phyloP scores from a whole-genome alignment of 2,888 invertebrate genomes.

The Rhorus exstirpatorius region DNA sequence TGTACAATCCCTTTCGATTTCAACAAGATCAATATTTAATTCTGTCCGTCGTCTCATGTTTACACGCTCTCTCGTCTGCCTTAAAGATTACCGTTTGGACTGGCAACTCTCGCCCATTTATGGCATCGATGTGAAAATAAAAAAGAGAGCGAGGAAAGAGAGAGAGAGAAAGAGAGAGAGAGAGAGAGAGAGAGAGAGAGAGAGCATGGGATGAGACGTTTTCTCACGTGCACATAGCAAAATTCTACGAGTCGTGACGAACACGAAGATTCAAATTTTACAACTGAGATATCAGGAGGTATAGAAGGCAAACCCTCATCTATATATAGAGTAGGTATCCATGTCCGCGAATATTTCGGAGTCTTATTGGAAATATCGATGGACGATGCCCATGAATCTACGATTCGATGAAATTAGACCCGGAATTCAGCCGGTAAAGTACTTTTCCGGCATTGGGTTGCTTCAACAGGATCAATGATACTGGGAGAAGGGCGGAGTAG shows the following conservation, averaged over 20 bases:
- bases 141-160: constrained; percentile 24
- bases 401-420: constrained; percentile 60
- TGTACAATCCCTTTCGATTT: constrained; percentile 67
- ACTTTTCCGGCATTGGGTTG: neutral
- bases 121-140: constrained; percentile 27
- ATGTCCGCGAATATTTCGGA: neutral
- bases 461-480: neutral
- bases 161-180: neutral
- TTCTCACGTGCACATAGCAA: constrained; percentile 34
- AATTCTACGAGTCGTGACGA: constrained; percentile 27
- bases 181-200: neutral
- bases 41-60: constrained; percentile 51
- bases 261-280: constrained; percentile 29
- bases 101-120: constrained; percentile 33
- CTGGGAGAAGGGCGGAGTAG: constrained; percentile 2
- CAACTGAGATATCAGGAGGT: constrained; percentile 21
- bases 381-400: constrained; percentile 56
- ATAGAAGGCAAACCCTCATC: neutral
- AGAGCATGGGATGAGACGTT: neutral
- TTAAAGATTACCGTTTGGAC: constrained; percentile 29
- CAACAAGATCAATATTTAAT: constrained; percentile 72
- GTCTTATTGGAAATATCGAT: constrained; percentile 61
- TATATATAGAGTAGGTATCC: constrained; percentile 11
- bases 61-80: constrained; percentile 31
- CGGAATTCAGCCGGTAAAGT: constrained; percentile 53